These are phyloP conservation scores for Artibeus jamaicensis DNA, from an alignment of 2,797 vertebrate species.

Conservation along the genomic window DNA sequence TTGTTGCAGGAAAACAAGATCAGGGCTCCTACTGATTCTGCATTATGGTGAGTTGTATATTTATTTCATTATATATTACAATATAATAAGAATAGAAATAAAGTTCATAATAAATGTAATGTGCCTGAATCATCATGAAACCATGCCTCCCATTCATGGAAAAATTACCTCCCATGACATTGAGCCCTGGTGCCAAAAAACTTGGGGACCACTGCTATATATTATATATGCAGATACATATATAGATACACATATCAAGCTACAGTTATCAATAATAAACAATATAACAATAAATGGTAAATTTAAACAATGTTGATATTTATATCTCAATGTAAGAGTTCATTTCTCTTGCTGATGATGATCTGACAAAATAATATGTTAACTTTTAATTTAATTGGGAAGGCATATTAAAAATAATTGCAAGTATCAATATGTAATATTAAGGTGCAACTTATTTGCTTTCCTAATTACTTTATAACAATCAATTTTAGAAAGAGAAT, in stretches of 20 bases:
- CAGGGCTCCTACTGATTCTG: not conserved
- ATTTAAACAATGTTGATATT: not conserved
- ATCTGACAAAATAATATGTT: not conserved
- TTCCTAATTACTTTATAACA: not conserved
- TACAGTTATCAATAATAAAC: not conserved
- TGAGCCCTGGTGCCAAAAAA: not conserved
- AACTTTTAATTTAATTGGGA: not conserved
- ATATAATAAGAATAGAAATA: not conserved
- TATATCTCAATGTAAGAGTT: not conserved
- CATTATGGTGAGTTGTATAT: not conserved
- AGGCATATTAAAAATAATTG: not conserved
- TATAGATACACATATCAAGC: not conserved
- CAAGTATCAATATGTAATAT: not conserved
- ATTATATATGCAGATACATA: not conserved
- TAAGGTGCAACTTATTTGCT: not conserved
- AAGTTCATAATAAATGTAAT: not conserved
- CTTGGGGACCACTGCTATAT: not conserved
- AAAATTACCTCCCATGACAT: not conserved
- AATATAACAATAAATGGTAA: not conserved
- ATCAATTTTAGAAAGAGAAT: conserved; percentile 43
- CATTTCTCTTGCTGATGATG: not conserved
- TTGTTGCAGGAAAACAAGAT: not conserved
- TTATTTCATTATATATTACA: not conserved
- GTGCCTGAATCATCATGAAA: not conserved
- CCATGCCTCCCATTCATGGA: not conserved